Conservation (phyloP, 2,797 vertebrate species). For the Scarus forsteni region DNA sequence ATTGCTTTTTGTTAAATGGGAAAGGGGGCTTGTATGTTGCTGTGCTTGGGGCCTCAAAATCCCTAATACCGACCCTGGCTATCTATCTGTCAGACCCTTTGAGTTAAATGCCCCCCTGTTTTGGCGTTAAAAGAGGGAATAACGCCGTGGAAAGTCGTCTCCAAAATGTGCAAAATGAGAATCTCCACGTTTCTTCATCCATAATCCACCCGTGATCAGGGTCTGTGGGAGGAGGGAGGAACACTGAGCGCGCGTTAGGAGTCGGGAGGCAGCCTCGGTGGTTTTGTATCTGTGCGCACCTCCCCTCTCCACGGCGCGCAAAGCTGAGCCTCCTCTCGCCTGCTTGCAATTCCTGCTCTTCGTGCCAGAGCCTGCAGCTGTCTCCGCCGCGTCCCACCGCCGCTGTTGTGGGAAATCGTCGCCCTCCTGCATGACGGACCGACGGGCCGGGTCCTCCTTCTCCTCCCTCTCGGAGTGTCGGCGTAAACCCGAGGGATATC, state of each 20-base stretch:
- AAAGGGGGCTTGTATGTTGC: no score
- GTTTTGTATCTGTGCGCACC: constrained; percentile 50
- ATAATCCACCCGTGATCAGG: constrained; percentile 5
- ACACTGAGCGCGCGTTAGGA: constrained; percentile 42
- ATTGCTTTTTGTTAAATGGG: no score
- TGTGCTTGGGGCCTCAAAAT: no score
- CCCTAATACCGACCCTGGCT: no score
- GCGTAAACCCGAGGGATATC: constrained; percentile 25
- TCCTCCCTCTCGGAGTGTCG: constrained; percentile 10
- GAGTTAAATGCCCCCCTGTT: background rate
- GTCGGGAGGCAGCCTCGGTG: constrained; percentile 39
- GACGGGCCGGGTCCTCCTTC: constrained; percentile 16
- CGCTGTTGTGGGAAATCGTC: constrained; percentile 47
- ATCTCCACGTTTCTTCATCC: background rate
- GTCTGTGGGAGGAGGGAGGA: constrained; percentile 41
- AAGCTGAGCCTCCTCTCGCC: constrained; percentile 45
- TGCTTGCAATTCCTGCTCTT: constrained; percentile 60
- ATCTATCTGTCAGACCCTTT: background rate
- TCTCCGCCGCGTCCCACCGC: constrained; percentile 56
- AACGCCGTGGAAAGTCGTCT: no score
- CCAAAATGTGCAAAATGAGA: background rate
- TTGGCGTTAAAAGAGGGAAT: no score
- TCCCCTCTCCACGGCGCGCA: constrained; percentile 56
- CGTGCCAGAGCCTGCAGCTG: constrained; percentile 81
- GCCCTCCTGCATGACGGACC: constrained; percentile 27